These are phyloP conservation scores for Hydrophis major DNA, from an alignment of 2,797 vertebrate genomes.

Conservation along the genomic window DNA sequence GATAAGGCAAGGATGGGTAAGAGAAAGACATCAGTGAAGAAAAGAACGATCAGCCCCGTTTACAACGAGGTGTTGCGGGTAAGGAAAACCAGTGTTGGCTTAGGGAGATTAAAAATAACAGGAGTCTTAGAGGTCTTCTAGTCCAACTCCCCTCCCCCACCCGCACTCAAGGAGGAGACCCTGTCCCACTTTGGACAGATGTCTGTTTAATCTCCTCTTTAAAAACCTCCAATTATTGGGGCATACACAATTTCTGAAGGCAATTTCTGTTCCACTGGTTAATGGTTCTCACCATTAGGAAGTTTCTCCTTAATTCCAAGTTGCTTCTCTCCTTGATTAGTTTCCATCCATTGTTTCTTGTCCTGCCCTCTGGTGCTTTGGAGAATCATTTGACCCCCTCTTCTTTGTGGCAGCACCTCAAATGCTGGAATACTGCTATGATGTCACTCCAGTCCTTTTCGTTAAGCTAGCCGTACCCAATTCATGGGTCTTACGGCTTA, in stretches of 20 bases:
- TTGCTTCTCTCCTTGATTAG: neutral
- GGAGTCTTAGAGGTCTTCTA: neutral
- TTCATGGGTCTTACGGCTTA: neutral
- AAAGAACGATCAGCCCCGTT: slow-evolving; percentile 68
- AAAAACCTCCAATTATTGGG: neutral
- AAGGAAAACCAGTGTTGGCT: neutral
- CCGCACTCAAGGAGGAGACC: neutral
- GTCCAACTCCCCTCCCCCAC: neutral
- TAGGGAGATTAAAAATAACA: neutral
- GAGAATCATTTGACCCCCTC: neutral
- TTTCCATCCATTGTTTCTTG: neutral
- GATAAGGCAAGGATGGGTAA: slow-evolving; percentile 76
- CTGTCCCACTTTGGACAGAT: neutral
- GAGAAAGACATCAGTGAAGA: slow-evolving; percentile 72
- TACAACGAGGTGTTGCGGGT: slow-evolving; percentile 72
- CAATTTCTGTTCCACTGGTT: neutral
- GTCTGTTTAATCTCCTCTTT: neutral
- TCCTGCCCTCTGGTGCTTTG: neutral
- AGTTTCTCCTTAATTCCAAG: neutral
- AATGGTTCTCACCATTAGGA: neutral
- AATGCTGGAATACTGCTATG: neutral
- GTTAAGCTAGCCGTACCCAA: neutral
- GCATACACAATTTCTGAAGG: neutral
- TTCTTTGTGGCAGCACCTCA: neutral
- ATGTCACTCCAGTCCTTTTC: neutral